Evolutionary conservation across 2,113 vertebrate genomes (phyloP).

Genomic region (Cyprinodon variegatus): DNA sequence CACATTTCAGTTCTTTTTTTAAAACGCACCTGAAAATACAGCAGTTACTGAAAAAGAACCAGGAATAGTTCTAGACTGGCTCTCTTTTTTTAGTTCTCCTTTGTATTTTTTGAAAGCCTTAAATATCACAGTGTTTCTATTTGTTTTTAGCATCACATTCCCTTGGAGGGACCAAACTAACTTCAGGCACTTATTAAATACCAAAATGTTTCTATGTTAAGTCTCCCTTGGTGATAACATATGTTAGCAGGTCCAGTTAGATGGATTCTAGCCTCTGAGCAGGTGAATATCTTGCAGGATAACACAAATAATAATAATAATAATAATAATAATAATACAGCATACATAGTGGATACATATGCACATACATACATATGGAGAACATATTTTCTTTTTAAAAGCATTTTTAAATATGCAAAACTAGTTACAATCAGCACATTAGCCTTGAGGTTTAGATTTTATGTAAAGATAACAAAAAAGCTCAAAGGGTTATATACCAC

Average conservation of each 20-base stretch:
- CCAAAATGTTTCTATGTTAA: slow-evolving; percentile 36
- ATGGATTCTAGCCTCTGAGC: slow-evolving; percentile 44
- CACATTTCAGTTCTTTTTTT: neutral
- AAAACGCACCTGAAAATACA: neutral
- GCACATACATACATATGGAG: no score
- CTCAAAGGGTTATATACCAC: neutral
- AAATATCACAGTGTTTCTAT: slow-evolving; percentile 15
- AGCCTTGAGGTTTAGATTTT: neutral
- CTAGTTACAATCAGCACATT: neutral
- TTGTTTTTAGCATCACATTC: slow-evolving; percentile 31
- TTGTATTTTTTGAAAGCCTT: slow-evolving; percentile 24
- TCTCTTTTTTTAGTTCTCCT: slow-evolving; percentile 16
- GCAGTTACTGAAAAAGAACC: neutral
- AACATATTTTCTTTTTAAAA: neutral
- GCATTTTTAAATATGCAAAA: neutral
- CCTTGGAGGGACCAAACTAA: slow-evolving; percentile 41
- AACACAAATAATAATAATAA: neutral
- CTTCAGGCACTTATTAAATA: slow-evolving; percentile 55
- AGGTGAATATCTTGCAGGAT: slow-evolving; percentile 39
- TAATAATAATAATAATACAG: no score
- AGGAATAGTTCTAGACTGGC: slow-evolving; percentile 3
- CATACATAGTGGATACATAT: no score
- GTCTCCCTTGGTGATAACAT: slow-evolving; percentile 16
- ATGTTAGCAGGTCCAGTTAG: slow-evolving; percentile 47
- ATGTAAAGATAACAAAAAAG: neutral